phyloP scores from a whole-genome alignment of 1,140 invertebrate genomes.

The Rhagoletis zephyria region DNA sequence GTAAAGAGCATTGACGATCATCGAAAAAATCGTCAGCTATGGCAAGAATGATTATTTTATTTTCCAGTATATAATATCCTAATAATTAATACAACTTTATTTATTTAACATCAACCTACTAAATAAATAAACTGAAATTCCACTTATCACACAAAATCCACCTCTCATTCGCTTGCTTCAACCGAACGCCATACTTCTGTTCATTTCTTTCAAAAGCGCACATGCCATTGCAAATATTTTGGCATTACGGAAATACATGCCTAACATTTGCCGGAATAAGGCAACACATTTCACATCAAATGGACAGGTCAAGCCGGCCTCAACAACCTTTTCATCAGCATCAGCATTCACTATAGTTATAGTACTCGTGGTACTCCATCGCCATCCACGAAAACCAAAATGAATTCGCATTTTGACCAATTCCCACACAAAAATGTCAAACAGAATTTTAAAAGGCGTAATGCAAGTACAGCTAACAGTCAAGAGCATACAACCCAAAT shows the following conservation, averaged over 20 bases:
- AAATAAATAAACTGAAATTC: too few relatives aligned
- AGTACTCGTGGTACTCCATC: not conserved
- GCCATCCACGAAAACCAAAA: not conserved
- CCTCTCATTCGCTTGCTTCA: not conserved
- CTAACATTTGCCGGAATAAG: not conserved
- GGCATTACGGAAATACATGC: not conserved
- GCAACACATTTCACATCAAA: not conserved
- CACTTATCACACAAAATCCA: not conserved
- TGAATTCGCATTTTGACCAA: not conserved
- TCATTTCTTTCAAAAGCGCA: not conserved
- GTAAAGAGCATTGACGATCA: too few relatives aligned
- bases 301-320: not conserved
- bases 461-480: not conserved
- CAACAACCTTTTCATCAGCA: slow-evolving; percentile 32
- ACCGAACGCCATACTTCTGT: not conserved
- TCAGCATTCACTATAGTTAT: not conserved
- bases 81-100: too few relatives aligned
- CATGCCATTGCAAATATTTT: not conserved
- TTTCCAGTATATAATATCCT: too few relatives aligned
- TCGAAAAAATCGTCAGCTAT: too few relatives aligned
- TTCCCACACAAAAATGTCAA: slow-evolving; percentile 31
- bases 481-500: not conserved
- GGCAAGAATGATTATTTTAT: too few relatives aligned
- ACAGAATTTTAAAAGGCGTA: slow-evolving; percentile 33
- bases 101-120: too few relatives aligned